phyloP scores from a whole-genome alignment of 2,113 vertebrate species.

The Psilopsiagon aymara region DNA sequence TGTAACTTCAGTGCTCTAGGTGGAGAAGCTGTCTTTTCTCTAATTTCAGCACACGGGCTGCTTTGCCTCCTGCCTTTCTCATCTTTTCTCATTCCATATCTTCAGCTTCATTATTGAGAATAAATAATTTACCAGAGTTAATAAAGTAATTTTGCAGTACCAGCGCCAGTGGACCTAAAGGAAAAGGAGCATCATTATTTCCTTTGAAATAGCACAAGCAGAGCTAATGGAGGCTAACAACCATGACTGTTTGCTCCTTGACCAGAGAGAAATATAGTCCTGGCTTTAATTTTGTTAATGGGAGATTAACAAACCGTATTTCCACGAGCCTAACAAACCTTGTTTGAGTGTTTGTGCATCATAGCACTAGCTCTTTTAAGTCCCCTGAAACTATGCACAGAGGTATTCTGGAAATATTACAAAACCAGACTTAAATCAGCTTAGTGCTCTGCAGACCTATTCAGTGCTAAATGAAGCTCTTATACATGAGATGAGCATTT shows the following conservation, averaged over 20 bases:
- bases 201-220: neutral
- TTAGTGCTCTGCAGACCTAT: neutral
- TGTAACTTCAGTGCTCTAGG: neutral
- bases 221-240: neutral
- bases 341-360: neutral
- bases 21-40: neutral
- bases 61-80: neutral
- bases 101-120: neutral
- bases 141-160: neutral
- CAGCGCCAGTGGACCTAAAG: neutral
- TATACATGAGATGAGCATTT: neutral
- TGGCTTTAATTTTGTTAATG: conserved; percentile 21
- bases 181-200: neutral
- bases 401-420: neutral
- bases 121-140: neutral
- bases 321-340: neutral
- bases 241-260: neutral
- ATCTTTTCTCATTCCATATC: neutral
- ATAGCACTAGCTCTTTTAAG: neutral
- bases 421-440: neutral
- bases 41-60: neutral
- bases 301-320: neutral
- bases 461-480: neutral
- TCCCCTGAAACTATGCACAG: neutral
- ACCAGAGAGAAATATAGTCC: neutral